Evolutionary conservation across 2,888 invertebrate genomes (phyloP).

Genomic region (Drosophila kambysellisi): DNA sequence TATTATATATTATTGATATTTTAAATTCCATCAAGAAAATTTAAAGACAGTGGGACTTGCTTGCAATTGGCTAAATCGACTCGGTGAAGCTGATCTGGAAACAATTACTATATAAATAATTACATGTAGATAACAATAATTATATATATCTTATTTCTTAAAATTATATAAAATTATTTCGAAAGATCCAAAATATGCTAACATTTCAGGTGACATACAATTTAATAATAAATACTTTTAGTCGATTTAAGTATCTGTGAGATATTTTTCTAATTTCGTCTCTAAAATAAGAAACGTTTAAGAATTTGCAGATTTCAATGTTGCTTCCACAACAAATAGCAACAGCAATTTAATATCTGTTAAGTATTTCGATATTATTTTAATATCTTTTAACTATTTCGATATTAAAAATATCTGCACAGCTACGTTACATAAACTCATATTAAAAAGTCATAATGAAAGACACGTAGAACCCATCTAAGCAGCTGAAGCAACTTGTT

Average conservation of each 20-base stretch:
- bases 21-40: too few species aligned
- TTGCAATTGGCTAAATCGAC: too few species aligned
- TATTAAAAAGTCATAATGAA: not conserved
- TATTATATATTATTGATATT: too few species aligned
- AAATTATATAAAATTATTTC: not conserved
- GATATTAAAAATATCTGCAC: not conserved
- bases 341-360: not conserved
- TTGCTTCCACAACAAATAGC: not conserved
- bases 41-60: too few species aligned
- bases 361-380: not conserved
- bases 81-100: too few species aligned
- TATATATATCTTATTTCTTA: not conserved
- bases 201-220: not conserved
- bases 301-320: not conserved
- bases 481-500: not conserved
- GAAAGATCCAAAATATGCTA: not conserved
- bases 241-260: not conserved
- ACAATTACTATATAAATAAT: too few species aligned
- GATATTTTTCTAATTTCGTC: not conserved
- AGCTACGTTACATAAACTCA: not conserved
- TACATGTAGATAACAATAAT: too few species aligned
- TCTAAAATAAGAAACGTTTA: not conserved
- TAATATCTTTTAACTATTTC: not conserved
- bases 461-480: not conserved
- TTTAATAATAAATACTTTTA: not conserved